phyloP scores from a whole-genome alignment of 2,888 invertebrate species.

The Calameuta idolon region DNA sequence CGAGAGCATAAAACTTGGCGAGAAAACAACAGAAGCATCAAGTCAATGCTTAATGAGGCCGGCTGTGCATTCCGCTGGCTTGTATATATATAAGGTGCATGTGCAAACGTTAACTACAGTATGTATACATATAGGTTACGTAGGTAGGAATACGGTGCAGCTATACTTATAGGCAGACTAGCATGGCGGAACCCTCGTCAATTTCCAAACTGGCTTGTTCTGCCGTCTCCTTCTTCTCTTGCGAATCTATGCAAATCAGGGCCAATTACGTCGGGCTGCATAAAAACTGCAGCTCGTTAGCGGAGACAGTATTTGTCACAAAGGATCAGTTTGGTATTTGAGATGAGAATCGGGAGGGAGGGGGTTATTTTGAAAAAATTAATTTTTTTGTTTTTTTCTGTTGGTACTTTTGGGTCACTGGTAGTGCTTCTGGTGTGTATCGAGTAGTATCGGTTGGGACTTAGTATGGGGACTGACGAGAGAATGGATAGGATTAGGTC shows the following conservation, averaged over 20 bases:
- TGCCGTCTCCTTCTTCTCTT: slow-evolving; percentile 10
- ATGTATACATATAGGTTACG: not conserved
- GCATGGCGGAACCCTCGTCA: slow-evolving; percentile 1
- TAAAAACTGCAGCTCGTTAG: slow-evolving; percentile 62
- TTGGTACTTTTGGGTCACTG: not conserved
- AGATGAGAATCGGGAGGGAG: not conserved
- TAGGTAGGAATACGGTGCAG: not conserved
- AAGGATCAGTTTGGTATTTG: not conserved
- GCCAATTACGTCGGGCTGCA: slow-evolving; percentile 60
- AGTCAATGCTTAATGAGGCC: slow-evolving; percentile 17
- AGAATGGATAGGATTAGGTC: slow-evolving; percentile 57
- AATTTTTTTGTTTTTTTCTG: not conserved
- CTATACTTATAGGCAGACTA: not conserved
- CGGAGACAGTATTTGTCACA: not conserved
- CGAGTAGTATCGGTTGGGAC: not conserved
- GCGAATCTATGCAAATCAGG: slow-evolving; percentile 61
- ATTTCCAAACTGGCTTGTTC: slow-evolving; percentile 8
- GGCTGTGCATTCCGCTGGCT: slow-evolving; percentile 17
- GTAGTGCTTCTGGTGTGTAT: not conserved
- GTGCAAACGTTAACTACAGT: slow-evolving; percentile 11
- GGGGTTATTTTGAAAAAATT: not conserved
- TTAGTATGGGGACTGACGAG: slow-evolving; percentile 47
- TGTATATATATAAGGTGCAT: slow-evolving; percentile 10
- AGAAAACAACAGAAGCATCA: slow-evolving; percentile 19
- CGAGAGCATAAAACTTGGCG: slow-evolving; percentile 15